Conservation (phyloP, 2,888 invertebrate genomes). For the Orthosia gothica region DNA sequence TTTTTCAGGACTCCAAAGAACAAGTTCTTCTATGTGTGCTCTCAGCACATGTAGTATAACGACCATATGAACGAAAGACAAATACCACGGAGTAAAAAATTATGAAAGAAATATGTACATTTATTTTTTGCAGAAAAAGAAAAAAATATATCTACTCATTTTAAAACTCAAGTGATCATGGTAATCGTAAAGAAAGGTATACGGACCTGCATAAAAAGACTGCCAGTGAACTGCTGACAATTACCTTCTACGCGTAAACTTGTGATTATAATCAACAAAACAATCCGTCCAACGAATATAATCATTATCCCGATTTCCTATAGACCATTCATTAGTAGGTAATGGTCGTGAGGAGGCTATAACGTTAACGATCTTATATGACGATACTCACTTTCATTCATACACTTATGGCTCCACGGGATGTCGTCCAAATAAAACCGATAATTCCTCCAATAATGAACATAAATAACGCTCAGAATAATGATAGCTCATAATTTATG, state of each 20-base stretch:
- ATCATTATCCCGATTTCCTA: slow-evolving; percentile 13
- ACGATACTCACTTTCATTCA: slow-evolving; percentile 28
- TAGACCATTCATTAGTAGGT: slow-evolving; percentile 22
- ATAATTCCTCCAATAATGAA: slow-evolving; percentile 44
- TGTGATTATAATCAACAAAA: background rate
- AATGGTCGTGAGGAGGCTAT: background rate
- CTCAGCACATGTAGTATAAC: no score
- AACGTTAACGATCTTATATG: slow-evolving; percentile 20
- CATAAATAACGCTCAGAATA: slow-evolving; percentile 47
- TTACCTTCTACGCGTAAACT: background rate
- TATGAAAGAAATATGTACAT: no score
- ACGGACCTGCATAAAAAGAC: no score
- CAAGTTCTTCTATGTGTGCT: no score
- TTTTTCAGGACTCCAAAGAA: background rate
- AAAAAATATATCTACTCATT: no score
- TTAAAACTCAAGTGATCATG: no score
- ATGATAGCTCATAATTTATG: slow-evolving; percentile 49
- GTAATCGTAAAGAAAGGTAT: no score
- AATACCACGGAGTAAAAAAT: no score
- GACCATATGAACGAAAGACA: no score
- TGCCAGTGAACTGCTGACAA: background rate
- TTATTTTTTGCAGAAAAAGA: no score
- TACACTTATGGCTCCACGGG: slow-evolving; percentile 31
- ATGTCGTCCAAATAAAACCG: slow-evolving; percentile 44
- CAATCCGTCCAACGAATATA: background rate